phyloP scores from a whole-genome alignment of 2,888 invertebrate genomes.

The Crocallis elinguaria region DNA sequence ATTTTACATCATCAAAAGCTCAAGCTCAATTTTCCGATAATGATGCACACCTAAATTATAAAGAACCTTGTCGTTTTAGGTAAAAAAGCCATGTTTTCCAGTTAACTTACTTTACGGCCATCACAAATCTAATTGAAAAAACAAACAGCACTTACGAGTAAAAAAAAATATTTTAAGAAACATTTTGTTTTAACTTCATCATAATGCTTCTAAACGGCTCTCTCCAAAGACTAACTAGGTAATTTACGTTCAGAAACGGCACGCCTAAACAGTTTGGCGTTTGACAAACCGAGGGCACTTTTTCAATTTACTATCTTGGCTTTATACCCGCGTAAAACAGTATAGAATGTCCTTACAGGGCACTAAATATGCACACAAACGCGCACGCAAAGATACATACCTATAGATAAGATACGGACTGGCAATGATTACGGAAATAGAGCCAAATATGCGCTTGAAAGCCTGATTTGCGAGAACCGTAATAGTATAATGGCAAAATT shows the following conservation, averaged over 20 bases:
- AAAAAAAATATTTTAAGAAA: constrained; percentile 9
- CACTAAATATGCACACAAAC: no score
- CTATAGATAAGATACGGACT: no score
- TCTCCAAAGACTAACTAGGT: constrained; percentile 14
- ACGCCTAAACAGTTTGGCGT: constrained; percentile 42
- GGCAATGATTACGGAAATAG: no score
- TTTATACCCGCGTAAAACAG: constrained; percentile 1
- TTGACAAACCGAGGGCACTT: constrained; percentile 46
- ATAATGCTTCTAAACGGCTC: constrained; percentile 6
- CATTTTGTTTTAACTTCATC: constrained; percentile 7
- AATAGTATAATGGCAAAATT: no score
- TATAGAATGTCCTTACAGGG: not conserved
- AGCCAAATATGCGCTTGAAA: no score
- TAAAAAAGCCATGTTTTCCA: not conserved
- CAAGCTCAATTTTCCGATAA: no score
- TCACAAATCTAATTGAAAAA: constrained; percentile 17
- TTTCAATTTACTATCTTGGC: constrained; percentile 50
- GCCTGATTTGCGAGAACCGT: no score
- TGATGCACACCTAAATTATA: no score
- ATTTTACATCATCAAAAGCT: no score
- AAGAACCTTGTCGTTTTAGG: no score
- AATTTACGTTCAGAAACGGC: constrained; percentile 25
- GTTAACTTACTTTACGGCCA: constrained; percentile 4
- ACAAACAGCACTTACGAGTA: constrained; percentile 20
- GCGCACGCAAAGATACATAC: no score